Conservation (phyloP, 2,797 vertebrate genomes). For the Cuculus canorus region DNA sequence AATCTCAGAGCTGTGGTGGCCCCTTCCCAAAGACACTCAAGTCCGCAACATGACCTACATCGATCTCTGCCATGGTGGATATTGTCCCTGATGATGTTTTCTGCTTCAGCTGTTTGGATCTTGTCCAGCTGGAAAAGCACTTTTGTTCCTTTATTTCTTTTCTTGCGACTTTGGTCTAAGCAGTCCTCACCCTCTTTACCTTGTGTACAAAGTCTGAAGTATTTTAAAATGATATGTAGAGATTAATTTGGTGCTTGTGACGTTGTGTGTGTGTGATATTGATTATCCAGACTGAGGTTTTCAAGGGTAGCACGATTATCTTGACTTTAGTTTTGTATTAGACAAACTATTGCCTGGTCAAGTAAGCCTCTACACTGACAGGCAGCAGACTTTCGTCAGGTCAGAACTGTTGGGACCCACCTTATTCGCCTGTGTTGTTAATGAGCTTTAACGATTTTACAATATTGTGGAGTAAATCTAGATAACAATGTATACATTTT, state of each 20-base stretch:
- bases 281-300: background rate
- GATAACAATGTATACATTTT: background rate
- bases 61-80: background rate
- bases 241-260: background rate
- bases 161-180: background rate
- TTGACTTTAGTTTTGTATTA: background rate
- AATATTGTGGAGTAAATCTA: background rate
- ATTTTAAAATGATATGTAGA: background rate
- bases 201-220: background rate
- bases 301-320: fast-evolving
- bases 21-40: background rate
- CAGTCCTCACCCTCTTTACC: background rate
- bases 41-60: background rate
- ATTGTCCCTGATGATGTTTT: background rate
- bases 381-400: background rate
- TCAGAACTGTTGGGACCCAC: background rate
- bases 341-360: background rate
- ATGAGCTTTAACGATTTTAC: background rate
- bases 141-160: background rate
- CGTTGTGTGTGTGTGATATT: fast-evolving
- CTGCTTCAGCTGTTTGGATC: background rate
- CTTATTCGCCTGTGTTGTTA: background rate
- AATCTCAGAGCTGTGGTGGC: background rate
- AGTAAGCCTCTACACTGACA: background rate
- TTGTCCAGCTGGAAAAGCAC: background rate